These are phyloP conservation scores for Tenebrosternarchus preto DNA, from an alignment of 2,113 vertebrate species.

Conservation along the genomic window DNA sequence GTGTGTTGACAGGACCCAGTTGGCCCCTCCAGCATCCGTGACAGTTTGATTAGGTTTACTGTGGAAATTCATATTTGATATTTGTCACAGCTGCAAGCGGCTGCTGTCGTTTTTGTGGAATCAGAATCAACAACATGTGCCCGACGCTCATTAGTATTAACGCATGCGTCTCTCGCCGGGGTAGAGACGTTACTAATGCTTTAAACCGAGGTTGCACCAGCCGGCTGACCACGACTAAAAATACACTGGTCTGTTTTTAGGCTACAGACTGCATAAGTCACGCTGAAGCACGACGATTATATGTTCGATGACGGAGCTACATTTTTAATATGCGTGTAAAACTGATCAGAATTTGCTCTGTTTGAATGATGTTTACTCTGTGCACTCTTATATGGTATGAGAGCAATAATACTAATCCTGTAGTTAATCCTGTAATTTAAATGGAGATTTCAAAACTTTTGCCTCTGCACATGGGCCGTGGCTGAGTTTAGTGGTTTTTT, in stretches of 20 bases:
- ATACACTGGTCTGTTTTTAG: not conserved
- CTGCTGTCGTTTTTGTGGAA: conserved; percentile 20
- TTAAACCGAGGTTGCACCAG: conserved; percentile 23
- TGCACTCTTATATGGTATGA: no score
- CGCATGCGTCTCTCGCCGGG: not conserved
- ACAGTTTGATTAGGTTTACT: conserved; percentile 11
- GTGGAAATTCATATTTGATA: not conserved
- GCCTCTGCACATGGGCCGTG: no score
- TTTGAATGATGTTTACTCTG: no score
- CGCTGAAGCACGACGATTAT: not conserved
- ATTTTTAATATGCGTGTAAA: not conserved
- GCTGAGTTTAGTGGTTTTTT: not conserved
- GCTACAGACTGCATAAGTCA: not conserved
- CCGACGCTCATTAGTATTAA: conserved; percentile 6
- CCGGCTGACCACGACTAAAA: not conserved
- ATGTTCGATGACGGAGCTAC: not conserved
- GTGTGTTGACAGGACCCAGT: conserved; percentile 1
- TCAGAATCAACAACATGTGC: conserved; percentile 24
- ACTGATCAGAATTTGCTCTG: not conserved
- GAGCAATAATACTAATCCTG: no score
- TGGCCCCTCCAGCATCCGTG: not conserved
- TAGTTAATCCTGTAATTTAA: no score
- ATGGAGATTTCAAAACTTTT: no score
- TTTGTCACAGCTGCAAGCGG: conserved; percentile 15
- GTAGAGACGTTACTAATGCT: not conserved